Evolutionary conservation across 2,113 vertebrate genomes (phyloP), one percentile per base, ranked within the genome.

Genomic region (Lagopus leucura): DNA sequence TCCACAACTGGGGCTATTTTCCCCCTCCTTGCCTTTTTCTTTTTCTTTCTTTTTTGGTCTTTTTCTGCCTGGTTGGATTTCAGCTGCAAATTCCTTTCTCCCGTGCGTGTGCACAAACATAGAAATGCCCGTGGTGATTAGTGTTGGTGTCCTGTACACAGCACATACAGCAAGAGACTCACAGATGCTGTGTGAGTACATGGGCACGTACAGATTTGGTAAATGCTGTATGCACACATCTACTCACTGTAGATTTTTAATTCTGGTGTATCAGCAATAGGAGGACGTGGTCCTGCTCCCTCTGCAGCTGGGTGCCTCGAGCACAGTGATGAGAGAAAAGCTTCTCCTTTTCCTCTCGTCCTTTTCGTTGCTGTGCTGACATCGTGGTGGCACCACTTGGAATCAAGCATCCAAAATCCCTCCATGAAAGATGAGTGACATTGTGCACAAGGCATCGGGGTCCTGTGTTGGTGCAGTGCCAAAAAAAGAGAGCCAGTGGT

Each of bases 241-340:
- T 81, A 95, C 91, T 96, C 95, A 75, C 95, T 86, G 3, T 50
- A 12, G 11, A 22, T 50, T 24, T 11, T 50, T 80, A 71, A 94
- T 94, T 96, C 82, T 82, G 69, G 76, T 95, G 81, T 92, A 90
- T 61, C 87, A 91, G 95, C 96, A 96, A 84, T 96, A 95, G 20
- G 25, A 65, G 45, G 42, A 67, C 43, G 67, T 63, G 11, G 67
- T 88, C 52, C 81, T 1, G 7, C 70, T 58, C 34, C 48, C 48
- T 24, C 48, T 50, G 48, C 52, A 8, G 55, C 38, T 73, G 11
- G 60, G 54, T 86, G 79, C 82, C 42, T 87, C 42, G 4, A 80
- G 72, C 82, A 71, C 64, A 27, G 47, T 32, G 17, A 14, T 72
- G 54, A 65, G 21, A 66, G 67, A 71, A 58, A 86, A 77, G 20